Percentiles rank a stretch among this genome's conserved stretches.
Conservation (phyloP, 2,797 vertebrate genomes). For the Hydrocynus forskahlii region DNA sequence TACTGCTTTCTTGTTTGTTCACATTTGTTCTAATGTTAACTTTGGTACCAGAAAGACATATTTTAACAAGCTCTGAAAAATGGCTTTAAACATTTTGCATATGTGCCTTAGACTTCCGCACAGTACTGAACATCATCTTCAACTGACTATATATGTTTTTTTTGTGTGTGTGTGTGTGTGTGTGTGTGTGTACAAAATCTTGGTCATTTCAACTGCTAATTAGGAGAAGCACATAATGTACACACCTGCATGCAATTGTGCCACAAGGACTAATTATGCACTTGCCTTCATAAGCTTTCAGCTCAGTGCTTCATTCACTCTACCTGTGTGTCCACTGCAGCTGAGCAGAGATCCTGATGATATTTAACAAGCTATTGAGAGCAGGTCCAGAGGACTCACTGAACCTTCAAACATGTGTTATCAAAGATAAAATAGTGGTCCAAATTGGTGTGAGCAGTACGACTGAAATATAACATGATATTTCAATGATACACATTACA, state of each 20-base stretch:
- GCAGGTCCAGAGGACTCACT: not conserved
- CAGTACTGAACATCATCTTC: no score
- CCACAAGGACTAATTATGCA: conserved; percentile 15
- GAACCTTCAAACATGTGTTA: not conserved
- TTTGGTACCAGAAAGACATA: no score
- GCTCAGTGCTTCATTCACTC: not conserved
- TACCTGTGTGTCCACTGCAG: not conserved
- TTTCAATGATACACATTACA: not conserved
- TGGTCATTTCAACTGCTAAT: conserved; percentile 6
- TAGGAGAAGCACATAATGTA: not conserved
- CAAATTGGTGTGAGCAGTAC: not conserved
- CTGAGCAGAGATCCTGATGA: not conserved
- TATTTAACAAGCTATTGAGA: not conserved
- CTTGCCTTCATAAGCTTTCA: conserved; percentile 19
- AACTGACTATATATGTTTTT: no score
- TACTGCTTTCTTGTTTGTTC: no score
- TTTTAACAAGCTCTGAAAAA: no score
- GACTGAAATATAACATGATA: not conserved
- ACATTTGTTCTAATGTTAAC: no score
- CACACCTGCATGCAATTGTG: not conserved
- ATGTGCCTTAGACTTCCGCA: no score
- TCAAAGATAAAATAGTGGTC: not conserved
- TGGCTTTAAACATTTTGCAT: no score
- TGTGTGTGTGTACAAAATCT: not conserved
- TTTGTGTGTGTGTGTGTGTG: no score